Evolutionary conservation across 2,888 invertebrate species (phyloP).

Genomic region (Aporophyla lueneburgensis): DNA sequence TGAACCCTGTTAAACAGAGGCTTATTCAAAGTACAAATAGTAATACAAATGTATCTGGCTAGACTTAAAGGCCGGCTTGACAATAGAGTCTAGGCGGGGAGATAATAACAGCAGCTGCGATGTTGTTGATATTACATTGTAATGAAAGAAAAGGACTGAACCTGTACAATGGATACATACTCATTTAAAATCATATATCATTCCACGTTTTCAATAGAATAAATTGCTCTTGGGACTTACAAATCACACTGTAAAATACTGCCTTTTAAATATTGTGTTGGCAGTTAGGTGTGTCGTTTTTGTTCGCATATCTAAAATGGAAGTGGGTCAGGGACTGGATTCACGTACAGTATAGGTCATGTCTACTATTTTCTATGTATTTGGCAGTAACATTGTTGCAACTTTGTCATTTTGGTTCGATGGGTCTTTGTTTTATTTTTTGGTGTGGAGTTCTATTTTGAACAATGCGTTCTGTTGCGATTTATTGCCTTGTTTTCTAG

Average conservation of each 20-base stretch:
- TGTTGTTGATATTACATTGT: conserved; percentile 33
- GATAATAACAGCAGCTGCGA: conserved; percentile 9
- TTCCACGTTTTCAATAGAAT: conserved; percentile 40
- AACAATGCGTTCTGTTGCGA: conserved; percentile 1
- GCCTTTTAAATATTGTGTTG: conserved; percentile 61
- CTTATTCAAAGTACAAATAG: conserved; percentile 8
- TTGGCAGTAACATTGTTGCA: conserved; percentile 63
- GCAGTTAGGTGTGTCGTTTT: conserved; percentile 64
- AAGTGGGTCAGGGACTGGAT: conserved; percentile 66
- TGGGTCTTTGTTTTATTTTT: conserved; percentile 55
- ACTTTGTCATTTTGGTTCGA: conserved; percentile 48
- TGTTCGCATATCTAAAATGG: conserved; percentile 58
- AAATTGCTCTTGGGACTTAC: conserved; percentile 29
- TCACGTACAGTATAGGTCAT: conserved; percentile 44
- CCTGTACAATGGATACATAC: neutral
- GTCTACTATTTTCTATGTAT: conserved; percentile 57
- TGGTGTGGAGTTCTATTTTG: conserved; percentile 24
- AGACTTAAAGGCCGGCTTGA: conserved; percentile 11
- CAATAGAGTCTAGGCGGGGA: conserved; percentile 22
- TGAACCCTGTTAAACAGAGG: neutral
- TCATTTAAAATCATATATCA: conserved; percentile 26
- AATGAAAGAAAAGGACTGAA: conserved; percentile 4
- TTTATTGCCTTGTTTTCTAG: neutral
- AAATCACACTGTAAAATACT: conserved; percentile 47
- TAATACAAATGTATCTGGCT: conserved; percentile 13